Evolutionary conservation across 2,888 invertebrate species (phyloP).

Genomic region (Drosophila koepferae): DNA sequence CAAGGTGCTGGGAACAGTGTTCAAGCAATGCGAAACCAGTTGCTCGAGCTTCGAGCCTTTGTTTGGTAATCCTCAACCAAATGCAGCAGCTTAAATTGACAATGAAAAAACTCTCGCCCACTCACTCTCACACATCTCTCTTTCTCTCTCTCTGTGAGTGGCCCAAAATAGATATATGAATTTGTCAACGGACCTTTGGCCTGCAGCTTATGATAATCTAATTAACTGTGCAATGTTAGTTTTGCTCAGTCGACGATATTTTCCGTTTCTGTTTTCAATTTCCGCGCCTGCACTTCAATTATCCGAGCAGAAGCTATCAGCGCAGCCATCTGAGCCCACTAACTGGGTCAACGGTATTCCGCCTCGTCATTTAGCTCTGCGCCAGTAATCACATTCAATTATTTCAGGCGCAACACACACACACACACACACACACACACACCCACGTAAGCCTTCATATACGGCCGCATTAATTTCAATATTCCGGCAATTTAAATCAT

Average conservation of each 20-base stretch:
- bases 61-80: slow-evolving; percentile 8
- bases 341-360: slow-evolving; percentile 72
- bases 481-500: slow-evolving; percentile 70
- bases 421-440: slow-evolving; percentile 18
- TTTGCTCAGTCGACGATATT: slow-evolving; percentile 47
- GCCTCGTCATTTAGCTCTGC: slow-evolving; percentile 55
- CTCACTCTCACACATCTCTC: no score
- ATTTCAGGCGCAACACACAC: slow-evolving; percentile 46
- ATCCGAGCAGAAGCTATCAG: slow-evolving; percentile 52
- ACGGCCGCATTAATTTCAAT: slow-evolving; percentile 65
- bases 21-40: slow-evolving; percentile 25
- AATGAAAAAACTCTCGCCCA: no score
- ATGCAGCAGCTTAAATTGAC: slow-evolving; percentile 9
- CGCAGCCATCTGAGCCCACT: slow-evolving; percentile 46
- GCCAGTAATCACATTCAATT: slow-evolving; percentile 74
- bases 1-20: slow-evolving; percentile 36
- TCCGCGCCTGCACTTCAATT: slow-evolving; percentile 75
- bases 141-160: no score
- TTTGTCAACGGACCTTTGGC: slow-evolving; percentile 7
- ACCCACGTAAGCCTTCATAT: slow-evolving; percentile 20
- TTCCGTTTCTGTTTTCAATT: slow-evolving; percentile 67
- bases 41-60: slow-evolving; percentile 1
- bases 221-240: slow-evolving; percentile 42
- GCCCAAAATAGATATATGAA: background rate
- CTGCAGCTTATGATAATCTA: slow-evolving; percentile 45